A percentile compares a stretch with the other conserved stretches of the same genome.
Evolutionary conservation across 2,888 invertebrate genomes (phyloP).

Genomic region (Hirudinaria manillensis): DNA sequence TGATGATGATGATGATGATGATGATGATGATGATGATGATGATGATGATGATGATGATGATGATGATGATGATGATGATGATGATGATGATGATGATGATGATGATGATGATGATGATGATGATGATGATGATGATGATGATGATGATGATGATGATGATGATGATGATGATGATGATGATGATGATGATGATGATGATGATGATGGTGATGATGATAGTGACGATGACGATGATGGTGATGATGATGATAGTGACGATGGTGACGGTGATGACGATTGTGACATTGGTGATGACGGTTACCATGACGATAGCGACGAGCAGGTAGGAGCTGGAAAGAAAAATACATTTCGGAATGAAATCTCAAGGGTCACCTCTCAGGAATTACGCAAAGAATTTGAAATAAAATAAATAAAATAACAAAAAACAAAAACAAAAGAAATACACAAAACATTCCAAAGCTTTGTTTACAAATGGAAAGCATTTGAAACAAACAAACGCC

Average conservation of each 20-base stretch:
- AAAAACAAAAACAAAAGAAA: no score
- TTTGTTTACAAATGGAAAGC: no score
- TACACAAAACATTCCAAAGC: no score
- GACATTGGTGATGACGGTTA: background rate
- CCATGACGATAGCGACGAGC: background rate
- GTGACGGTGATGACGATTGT: conserved; percentile 25
- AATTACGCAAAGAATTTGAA: no score
- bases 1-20: conserved; percentile 23
- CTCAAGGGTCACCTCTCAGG: no score
- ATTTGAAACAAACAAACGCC: no score
- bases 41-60: conserved; percentile 27
- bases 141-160: background rate
- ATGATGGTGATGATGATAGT: conserved; percentile 24
- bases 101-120: conserved; percentile 3
- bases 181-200: conserved; percentile 29
- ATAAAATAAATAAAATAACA: no score
- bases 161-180: conserved; percentile 32
- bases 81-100: conserved; percentile 23
- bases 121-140: conserved; percentile 20
- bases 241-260: conserved; percentile 25
- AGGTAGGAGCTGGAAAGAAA: background rate
- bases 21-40: background rate
- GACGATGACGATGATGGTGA: conserved; percentile 26
- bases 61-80: conserved; percentile 28
- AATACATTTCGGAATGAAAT: no score